These are phyloP conservation scores for Pseudoatta argentina DNA, from an alignment of 1,140 invertebrate genomes.

Conservation along the genomic window DNA sequence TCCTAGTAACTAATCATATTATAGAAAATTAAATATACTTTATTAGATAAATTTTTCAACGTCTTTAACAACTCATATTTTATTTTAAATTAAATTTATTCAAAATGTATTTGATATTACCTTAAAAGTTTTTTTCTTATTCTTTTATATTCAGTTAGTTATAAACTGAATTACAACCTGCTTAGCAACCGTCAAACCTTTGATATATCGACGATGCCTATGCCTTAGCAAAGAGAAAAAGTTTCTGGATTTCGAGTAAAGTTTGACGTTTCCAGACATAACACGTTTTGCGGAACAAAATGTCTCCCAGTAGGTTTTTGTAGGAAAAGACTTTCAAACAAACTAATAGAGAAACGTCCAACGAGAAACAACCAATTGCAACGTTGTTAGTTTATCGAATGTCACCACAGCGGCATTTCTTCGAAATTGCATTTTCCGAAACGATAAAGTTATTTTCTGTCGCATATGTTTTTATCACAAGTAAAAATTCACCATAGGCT, in stretches of 20 bases:
- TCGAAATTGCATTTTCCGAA: constrained; percentile 31
- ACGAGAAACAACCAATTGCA: constrained; percentile 37
- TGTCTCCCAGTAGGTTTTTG: constrained; percentile 45
- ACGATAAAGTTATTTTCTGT: constrained; percentile 41
- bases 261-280: constrained; percentile 49
- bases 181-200: background rate
- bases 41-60: background rate
- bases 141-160: background rate
- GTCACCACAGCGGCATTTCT: constrained; percentile 37
- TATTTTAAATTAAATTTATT: background rate
- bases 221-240: background rate
- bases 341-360: constrained; percentile 60
- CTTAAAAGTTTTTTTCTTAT: background rate
- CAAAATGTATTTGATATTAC: background rate
- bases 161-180: background rate
- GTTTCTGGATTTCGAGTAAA: constrained; percentile 26
- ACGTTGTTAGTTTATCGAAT: constrained; percentile 52
- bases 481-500: background rate
- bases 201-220: background rate
- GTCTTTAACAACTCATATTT: background rate
- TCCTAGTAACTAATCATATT: too few species aligned
- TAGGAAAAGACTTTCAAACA: constrained; percentile 47
- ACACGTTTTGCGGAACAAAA: constrained; percentile 42
- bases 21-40: background rate
- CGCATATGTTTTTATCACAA: constrained; percentile 1